These are phyloP conservation scores for Forbesichthys agassizii DNA, from an alignment of 2,113 vertebrate species.

Conservation along the genomic window DNA sequence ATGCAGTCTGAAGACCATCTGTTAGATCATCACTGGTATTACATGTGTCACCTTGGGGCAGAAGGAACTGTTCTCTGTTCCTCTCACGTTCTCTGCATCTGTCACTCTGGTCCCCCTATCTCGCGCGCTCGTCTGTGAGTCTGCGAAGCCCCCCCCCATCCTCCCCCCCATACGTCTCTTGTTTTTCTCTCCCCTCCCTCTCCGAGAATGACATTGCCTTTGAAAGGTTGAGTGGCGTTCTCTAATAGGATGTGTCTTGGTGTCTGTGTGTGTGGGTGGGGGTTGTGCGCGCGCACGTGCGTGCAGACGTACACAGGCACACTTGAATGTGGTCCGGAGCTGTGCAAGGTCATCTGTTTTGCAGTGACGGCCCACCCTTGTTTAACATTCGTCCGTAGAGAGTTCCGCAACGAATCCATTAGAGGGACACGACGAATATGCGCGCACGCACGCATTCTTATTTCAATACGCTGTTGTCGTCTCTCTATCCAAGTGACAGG, in stretches of 20 bases:
- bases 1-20: background rate
- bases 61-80: conserved; percentile 3
- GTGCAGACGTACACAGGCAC: background rate
- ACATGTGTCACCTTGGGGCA: conserved; percentile 9
- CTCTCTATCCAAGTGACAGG: conserved; percentile 30
- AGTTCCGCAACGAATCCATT: conserved; percentile 40
- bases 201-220: conserved; percentile 24
- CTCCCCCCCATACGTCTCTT: background rate
- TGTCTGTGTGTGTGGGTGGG: conserved; percentile 1
- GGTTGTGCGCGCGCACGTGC: background rate
- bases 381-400: conserved; percentile 40
- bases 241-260: conserved; percentile 1
- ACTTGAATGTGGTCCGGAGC: conserved; percentile 14
- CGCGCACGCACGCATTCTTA: background rate
- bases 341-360: conserved; percentile 45
- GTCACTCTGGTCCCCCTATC: background rate
- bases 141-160: too few species aligned
- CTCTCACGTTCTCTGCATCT: background rate
- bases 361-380: conserved; percentile 27
- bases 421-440: conserved; percentile 14
- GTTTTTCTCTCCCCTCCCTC: background rate
- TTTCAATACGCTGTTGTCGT: conserved; percentile 16
- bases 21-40: conserved; percentile 5
- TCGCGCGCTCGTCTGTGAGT: background rate
- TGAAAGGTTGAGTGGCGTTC: conserved; percentile 20